phyloP scores from a whole-genome alignment of 37 sponge, comb jelly and placozoan genomes.

The Dysidea cf. avara region DNA sequence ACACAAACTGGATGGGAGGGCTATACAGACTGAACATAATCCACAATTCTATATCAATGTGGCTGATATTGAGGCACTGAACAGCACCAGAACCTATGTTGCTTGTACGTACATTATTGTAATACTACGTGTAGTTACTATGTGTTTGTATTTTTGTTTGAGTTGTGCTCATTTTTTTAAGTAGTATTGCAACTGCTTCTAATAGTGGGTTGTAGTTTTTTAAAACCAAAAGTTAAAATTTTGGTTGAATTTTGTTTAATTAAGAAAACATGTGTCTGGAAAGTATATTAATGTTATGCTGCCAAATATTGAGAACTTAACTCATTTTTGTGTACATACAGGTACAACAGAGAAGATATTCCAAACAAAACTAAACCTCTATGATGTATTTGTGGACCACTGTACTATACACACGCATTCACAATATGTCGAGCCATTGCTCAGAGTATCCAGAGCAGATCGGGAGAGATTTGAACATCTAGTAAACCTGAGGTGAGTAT shows the following conservation, averaged over 20 bases:
- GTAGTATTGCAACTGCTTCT: too few relatives aligned
- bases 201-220: too few relatives aligned
- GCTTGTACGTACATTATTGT: conserved; percentile 63
- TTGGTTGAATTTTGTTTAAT: too few relatives aligned
- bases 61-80: conserved; percentile 69
- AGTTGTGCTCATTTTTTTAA: too few relatives aligned
- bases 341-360: conserved; percentile 91
- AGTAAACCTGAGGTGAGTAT: conserved; percentile 35
- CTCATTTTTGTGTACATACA: conserved; percentile 5
- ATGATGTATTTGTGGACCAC: conserved; percentile 78
- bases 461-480: conserved; percentile 50
- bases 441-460: conserved; percentile 45
- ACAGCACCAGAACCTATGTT: conserved; percentile 49
- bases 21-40: conserved; percentile 53
- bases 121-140: not conserved
- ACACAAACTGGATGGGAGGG: conserved; percentile 22
- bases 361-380: conserved; percentile 66
- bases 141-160: too few relatives aligned
- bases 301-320: too few relatives aligned
- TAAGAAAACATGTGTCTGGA: too few relatives aligned
- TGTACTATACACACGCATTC: conserved; percentile 24
- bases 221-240: too few relatives aligned
- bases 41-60: conserved; percentile 92
- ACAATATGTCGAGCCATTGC: conserved; percentile 38
- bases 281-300: too few relatives aligned